These are phyloP conservation scores for Lagocephalus sceleratus DNA, from an alignment of 2,797 vertebrate species.

Conservation along the genomic window DNA sequence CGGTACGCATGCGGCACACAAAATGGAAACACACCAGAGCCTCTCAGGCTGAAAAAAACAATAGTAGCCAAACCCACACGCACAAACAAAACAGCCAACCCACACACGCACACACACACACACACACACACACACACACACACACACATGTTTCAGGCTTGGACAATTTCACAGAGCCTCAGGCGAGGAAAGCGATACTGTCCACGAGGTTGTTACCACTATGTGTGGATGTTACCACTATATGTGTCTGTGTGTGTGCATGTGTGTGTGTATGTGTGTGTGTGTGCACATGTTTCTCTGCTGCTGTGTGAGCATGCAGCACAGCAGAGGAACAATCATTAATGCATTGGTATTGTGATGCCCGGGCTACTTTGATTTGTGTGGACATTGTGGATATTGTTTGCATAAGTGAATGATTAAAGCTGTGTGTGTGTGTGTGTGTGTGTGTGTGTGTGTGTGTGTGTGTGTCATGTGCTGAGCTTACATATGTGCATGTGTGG, in stretches of 20 bases:
- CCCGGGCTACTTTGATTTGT: conserved; percentile 7
- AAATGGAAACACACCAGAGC: background rate
- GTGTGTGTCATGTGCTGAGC: no score
- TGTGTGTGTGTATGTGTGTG: background rate
- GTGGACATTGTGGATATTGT: background rate
- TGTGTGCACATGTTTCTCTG: background rate
- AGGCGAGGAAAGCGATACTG: conserved; percentile 21
- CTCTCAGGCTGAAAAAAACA: background rate
- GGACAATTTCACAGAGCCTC: conserved; percentile 1
- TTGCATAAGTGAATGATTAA: background rate
- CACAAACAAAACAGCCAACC: no score
- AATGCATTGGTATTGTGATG: conserved; percentile 7
- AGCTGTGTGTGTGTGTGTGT: background rate
- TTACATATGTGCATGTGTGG: background rate
- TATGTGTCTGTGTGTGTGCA: background rate
- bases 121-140: conserved; percentile 17
- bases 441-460: background rate
- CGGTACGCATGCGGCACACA: background rate
- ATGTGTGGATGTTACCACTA: no score
- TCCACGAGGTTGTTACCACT: conserved; percentile 5
- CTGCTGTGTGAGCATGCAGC: background rate
- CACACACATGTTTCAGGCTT: conserved; percentile 14
- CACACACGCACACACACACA: conserved; percentile 7
- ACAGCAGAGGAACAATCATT: background rate
- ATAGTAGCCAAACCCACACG: background rate